Base-by-base conservation (phyloP, 1,140 invertebrate species). In the Episyrphus balteatus region DNA sequence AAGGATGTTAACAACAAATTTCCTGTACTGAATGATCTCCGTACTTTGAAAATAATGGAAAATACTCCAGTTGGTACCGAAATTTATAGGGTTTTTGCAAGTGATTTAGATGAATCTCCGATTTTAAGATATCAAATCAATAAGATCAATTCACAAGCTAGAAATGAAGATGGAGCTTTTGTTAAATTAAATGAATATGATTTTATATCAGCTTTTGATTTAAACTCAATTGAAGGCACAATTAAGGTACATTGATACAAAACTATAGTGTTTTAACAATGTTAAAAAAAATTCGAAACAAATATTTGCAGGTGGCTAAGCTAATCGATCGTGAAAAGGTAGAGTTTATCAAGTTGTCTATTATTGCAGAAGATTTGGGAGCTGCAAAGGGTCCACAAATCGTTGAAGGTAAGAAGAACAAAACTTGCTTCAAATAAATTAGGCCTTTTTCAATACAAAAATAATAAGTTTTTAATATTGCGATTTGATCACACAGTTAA, bases 1-100 rank as follows among this genome's bases (percentile, higher is more conserved):
- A 75, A 83, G 11, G 91, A 94, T 69, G 88, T 94, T 0, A 95
- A 95, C 60, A 94, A 95, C 60, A 94, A 95, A 63, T 74, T 78
- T 1, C 91, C 91, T 0, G 67, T 81, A 9, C 79, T 93, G 37
- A 55, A 73, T 1, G 81, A 88, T 43, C 78, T 83, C 1, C 82
- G 78, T 2, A 74, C 75, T 1, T 12, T 18, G 7, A 49, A 48
- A 12, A 71, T 92, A 39, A 66, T 68, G 10, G 89, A 92, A 72
- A 88, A 92, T 62, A 83, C 81, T 12, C 76, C 82, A 56, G 80
- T 86, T 14, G 86, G 85, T 11, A 78, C 79, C 1, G 66, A 78
- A 46, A 77, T 88, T 13, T 79, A 79, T 52, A 75, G 75, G 39
- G 66, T 90, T 1, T 63, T 75, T n/a, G 89, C 88, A 0, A 77